Conservation (phyloP, 2,113 vertebrate species). For the Daphoenositta chrysoptera region DNA sequence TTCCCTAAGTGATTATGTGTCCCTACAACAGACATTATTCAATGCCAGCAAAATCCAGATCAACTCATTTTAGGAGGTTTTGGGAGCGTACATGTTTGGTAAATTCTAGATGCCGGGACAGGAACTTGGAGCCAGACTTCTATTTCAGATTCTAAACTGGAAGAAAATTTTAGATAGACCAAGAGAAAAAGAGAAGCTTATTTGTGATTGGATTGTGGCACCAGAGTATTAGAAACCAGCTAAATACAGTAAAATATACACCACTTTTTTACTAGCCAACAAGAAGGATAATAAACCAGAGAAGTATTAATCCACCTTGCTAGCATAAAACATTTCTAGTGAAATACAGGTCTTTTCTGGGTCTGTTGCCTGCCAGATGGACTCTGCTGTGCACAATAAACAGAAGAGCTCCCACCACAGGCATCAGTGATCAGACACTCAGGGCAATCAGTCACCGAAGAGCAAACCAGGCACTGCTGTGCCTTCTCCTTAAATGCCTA, state of each 20-base stretch:
- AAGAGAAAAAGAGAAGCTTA: neutral
- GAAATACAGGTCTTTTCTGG: neutral
- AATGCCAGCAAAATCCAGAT: neutral
- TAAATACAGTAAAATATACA: neutral
- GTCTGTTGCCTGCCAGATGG: neutral
- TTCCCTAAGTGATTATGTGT: neutral
- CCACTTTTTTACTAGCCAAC: neutral
- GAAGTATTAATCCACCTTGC: neutral
- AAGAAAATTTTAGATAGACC: neutral
- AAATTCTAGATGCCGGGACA: neutral
- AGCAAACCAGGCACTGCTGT: neutral
- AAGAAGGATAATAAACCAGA: neutral
- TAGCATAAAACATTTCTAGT: neutral
- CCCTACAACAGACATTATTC: neutral
- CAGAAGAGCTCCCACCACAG: neutral
- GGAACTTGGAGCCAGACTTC: neutral
- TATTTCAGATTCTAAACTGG: neutral
- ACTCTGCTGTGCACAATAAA: neutral
- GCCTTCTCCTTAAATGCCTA: neutral
- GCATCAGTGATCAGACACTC: neutral
- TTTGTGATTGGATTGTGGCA: neutral
- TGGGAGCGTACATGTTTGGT: neutral
- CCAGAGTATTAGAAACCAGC: neutral
- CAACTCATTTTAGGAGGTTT: neutral
- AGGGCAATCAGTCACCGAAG: neutral